phyloP scores from a whole-genome alignment of 2,797 vertebrate species.

The Hafferia zeledoni region DNA sequence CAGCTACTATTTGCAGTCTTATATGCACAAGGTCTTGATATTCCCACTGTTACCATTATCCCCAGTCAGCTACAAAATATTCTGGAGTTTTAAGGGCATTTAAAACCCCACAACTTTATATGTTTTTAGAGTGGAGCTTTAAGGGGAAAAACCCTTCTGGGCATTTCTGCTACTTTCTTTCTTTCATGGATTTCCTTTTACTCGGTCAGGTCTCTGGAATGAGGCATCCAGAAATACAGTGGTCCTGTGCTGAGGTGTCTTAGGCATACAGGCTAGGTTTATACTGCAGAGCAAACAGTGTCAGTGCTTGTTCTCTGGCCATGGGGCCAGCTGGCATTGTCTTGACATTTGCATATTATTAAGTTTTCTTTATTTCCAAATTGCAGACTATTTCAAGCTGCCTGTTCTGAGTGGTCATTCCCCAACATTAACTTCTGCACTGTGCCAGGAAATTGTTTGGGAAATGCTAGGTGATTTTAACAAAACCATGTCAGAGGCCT shows the following conservation, averaged over 20 bases:
- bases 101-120: neutral
- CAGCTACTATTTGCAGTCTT: neutral
- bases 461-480: slow-evolving; percentile 14
- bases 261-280: neutral
- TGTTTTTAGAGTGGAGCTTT: neutral
- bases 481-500: neutral
- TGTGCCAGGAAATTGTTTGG: neutral
- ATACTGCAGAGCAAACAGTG: neutral
- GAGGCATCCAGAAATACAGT: neutral
- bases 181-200: neutral
- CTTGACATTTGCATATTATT: neutral
- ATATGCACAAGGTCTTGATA: neutral
- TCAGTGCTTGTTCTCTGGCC: neutral
- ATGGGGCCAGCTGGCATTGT: neutral
- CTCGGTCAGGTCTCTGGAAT: neutral
- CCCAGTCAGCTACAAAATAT: neutral
- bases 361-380: neutral
- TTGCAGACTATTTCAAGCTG: neutral
- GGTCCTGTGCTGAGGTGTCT: neutral
- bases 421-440: neutral
- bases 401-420: neutral
- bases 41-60: neutral
- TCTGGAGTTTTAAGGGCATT: neutral
- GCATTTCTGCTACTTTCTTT: neutral
- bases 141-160: neutral